Conservation (phyloP, 2,888 invertebrate species). For the Rambutsinella grinnellia region DNA sequence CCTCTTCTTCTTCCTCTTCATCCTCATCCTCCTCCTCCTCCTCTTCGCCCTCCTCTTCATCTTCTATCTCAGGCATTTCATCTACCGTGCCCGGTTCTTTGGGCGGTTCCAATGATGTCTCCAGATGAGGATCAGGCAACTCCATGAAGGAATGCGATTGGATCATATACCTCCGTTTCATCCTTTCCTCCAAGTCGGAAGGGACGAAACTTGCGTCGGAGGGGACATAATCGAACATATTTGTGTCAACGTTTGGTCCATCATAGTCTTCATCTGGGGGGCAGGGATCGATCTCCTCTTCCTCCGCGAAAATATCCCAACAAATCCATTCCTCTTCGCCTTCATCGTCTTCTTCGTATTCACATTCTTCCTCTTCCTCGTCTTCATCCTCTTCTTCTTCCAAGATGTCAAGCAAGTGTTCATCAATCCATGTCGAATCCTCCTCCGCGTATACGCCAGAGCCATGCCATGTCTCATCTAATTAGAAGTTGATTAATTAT, state of each 20-base stretch:
- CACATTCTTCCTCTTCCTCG: not conserved
- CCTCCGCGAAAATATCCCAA: not conserved
- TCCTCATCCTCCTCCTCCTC: constrained; percentile 10
- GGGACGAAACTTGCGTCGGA: constrained; percentile 38
- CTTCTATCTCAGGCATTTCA: constrained; percentile 12
- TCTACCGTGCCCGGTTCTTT: not conserved
- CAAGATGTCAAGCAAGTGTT: not conserved
- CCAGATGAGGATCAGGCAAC: constrained; percentile 55
- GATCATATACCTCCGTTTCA: constrained; percentile 49
- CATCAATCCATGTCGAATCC: not conserved
- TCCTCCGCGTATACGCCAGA: no score
- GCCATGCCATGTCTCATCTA: no score
- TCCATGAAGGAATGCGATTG: constrained; percentile 56
- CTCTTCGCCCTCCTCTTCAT: constrained; percentile 5
- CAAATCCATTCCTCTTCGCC: constrained; percentile 39
- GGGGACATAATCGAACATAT: constrained; percentile 15
- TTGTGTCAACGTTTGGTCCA: constrained; percentile 2
- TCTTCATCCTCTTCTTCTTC: not conserved
- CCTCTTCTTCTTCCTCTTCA: constrained; percentile 1
- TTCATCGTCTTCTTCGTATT: constrained; percentile 53
- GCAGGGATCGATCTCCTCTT: constrained; percentile 6
- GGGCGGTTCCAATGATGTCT: constrained; percentile 44
- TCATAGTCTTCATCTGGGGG: constrained; percentile 9
- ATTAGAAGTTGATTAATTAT: no score
- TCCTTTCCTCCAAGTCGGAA: constrained; percentile 43